Evolutionary conservation across 2,888 invertebrate genomes (phyloP).

Genomic region (Rotaria socialis): DNA sequence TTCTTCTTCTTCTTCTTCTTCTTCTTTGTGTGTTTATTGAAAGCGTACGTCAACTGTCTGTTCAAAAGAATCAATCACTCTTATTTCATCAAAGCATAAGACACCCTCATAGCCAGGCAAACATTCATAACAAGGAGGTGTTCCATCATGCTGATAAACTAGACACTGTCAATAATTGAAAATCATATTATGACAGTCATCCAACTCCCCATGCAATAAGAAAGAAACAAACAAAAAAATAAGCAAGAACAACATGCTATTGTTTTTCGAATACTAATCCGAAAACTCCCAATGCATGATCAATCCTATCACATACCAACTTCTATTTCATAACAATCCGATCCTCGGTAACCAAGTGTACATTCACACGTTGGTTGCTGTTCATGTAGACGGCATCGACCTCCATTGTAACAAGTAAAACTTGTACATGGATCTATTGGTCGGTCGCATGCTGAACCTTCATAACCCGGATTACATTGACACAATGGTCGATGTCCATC

Average conservation of each 20-base stretch:
- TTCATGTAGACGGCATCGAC: not conserved
- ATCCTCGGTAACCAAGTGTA: not conserved
- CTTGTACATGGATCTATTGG: not conserved
- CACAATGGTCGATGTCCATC: not conserved
- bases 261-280: not conserved
- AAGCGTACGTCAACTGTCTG: not conserved
- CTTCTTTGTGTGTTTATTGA: not conserved
- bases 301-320: not conserved
- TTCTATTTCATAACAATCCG: not conserved
- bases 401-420: constrained; percentile 17
- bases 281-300: not conserved
- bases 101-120: not conserved
- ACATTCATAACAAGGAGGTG: not conserved
- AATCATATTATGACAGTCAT: not conserved
- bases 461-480: not conserved
- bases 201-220: not conserved
- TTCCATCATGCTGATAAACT: not conserved
- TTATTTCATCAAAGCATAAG: not conserved
- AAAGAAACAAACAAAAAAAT: not conserved
- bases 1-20: not conserved
- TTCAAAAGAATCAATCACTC: not conserved
- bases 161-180: not conserved
- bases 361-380: not conserved
- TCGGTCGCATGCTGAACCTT: constrained; percentile 16
- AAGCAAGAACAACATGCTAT: not conserved